Base-by-base conservation (phyloP, 2,113 vertebrate genomes). In the Ploceus nigricollis region DNA sequence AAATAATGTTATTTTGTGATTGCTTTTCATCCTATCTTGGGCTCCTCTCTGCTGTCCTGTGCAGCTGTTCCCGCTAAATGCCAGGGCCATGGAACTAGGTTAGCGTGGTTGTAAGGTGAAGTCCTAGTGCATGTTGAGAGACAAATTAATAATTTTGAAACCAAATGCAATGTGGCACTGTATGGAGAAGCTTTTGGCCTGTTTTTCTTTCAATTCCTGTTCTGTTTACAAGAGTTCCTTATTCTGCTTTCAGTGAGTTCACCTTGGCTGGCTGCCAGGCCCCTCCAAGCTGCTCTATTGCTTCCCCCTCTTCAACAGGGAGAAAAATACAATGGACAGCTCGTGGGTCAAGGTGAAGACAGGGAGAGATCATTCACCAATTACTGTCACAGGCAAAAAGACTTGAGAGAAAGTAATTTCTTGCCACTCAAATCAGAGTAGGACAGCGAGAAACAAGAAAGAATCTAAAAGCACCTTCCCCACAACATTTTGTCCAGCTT, bases 321-420 rank as follows among this genome's bases (percentile, higher is more conserved):
- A 56, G 11, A 51, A 81, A 80, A 87, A 15, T 31, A 30, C 7
- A 35, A 8, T 3, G 12, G 39, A 37, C 50, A 73, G 25, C 19
- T 65, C 0, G 0, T 14, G 20, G 35, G 37, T 79, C 4, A 2
- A 56, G 30, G 28, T 22, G 72, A 51, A n/a, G 35, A 42, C 45
- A 75, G 47, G 40, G 45, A 66, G 50, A 73, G 24, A 37, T 73
- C n/a, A 45, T 24, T 89, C 54, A 39, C 19, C 24, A 48, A 0
- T 64, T 85, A 20, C 19, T 40, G 10, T 48, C 7, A 73, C 3
- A 13, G 54, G 44, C 9, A 64, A 85, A 73, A 61, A 54, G 35
- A 68, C 23, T 33, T 9, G 2, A 39, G 56, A 31, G 45, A 71
- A 71, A 70, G 47, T 37, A 69, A 64, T 82, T 65, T 75, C 13